Conservation (phyloP, 2,797 vertebrate species). For the Sardinella longiceps region DNA sequence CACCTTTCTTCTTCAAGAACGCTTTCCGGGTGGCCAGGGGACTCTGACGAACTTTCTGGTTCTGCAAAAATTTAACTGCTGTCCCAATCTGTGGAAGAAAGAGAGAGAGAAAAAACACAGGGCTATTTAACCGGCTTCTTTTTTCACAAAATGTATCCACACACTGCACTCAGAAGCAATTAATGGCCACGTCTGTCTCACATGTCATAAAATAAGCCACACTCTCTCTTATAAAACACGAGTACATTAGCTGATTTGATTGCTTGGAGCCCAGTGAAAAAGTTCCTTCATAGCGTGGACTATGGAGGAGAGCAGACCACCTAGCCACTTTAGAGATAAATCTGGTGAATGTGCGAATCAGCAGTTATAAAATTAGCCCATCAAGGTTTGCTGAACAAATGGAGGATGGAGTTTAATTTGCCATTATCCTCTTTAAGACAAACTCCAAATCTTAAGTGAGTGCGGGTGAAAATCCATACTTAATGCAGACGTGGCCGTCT, state of each 20-base stretch:
- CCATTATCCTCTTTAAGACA: constrained; percentile 88
- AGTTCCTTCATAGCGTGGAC: constrained; percentile 64
- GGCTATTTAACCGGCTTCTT: constrained; percentile 41
- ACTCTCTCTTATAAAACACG: constrained; percentile 21
- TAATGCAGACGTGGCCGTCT: constrained; percentile 87
- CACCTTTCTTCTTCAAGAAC: constrained; percentile 98
- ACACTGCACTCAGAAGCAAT: constrained; percentile 24
- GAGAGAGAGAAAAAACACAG: constrained; percentile 27
- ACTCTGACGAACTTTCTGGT: constrained; percentile 92
- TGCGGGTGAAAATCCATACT: constrained; percentile 85
- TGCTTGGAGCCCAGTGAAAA: constrained; percentile 48
- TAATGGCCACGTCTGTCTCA: constrained; percentile 24
- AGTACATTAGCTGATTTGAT: constrained; percentile 28
- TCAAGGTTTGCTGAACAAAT: constrained; percentile 84
- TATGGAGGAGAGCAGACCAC: constrained; percentile 69
- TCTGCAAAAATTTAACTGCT: constrained; percentile 95
- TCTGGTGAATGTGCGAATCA: constrained; percentile 82
- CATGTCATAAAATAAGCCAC: constrained; percentile 27
- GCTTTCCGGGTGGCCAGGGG: constrained; percentile 86
- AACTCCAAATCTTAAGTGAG: constrained; percentile 86
- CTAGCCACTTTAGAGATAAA: constrained; percentile 83
- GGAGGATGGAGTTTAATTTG: constrained; percentile 87
- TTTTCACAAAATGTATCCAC: background rate
- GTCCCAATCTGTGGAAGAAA: constrained; percentile 84
- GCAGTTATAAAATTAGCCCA: constrained; percentile 88